Base-by-base conservation (phyloP, 2,113 vertebrate genomes). In the Corythornis vintsioides region DNA sequence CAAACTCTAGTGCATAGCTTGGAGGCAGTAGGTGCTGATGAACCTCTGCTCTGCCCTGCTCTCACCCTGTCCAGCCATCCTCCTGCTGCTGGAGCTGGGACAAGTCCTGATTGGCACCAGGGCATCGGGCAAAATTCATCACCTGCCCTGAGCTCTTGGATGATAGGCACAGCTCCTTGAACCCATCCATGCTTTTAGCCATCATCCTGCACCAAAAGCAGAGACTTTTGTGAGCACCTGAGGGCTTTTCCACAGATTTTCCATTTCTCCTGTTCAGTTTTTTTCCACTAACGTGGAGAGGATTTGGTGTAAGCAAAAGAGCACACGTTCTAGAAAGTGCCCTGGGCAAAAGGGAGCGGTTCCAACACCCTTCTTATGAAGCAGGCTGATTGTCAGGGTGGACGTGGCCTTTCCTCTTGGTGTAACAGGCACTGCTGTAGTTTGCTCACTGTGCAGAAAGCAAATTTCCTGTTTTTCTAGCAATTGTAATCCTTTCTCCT, bases 111-210 rank as follows among this genome's bases (percentile, higher is more conserved):
- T 53, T 6, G 42, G 73, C 69, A 57, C 69, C 12, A 22, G 47
- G 43, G 2, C 55, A 6, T 33, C 1, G 11, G 35, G 33, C 6
- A 15, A 11, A 14, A 38, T 38, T 38, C 38, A 38, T 70, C 60
- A 9, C 31, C 35, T 0, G 2, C 13, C 57, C 38, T 24, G 5
- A 0, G 0, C 3, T 20, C 33, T n/a, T 0, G 3, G 63, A 25
- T 14, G 50, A 29, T 9, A 5, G 52, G 26, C 42, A 5, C 35
- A 29, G 1, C 14, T 8, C n/a, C 29, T 28, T 4, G 31, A 6
- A 56, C 16, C 19, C 31, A 8, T 1, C 63, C 3, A 4, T 15
- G 13, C 22, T 2, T 21, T 45, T 7, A 13, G 61, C 3, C 9
- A 65, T 35, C 3, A 3, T 2, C 33, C 63, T 29, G 47, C 53